Evolutionary conservation across 2,888 invertebrate species (phyloP).

Genomic region (Drosophila maculinotata): DNA sequence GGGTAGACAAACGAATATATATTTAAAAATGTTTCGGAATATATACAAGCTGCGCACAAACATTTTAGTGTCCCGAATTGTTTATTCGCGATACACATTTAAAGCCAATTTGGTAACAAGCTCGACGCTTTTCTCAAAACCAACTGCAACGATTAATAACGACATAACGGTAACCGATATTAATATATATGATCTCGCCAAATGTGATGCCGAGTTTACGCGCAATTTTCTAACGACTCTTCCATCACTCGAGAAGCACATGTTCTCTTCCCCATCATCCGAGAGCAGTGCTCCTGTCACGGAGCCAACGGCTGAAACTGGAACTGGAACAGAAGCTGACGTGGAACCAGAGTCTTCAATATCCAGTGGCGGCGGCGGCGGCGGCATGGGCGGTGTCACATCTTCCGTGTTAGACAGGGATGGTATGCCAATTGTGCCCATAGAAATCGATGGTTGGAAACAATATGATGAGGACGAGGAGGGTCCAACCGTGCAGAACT

Average conservation of each 20-base stretch:
- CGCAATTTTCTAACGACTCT: slow-evolving; percentile 59
- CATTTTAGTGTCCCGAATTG: slow-evolving; percentile 19
- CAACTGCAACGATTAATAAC: neutral
- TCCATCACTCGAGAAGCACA: slow-evolving; percentile 5
- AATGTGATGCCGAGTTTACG: slow-evolving; percentile 50
- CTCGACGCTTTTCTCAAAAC: neutral
- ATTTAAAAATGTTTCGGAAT: slow-evolving; percentile 61
- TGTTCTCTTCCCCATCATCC: neutral
- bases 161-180: slow-evolving; percentile 50
- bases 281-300: neutral
- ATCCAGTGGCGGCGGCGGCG: neutral
- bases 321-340: neutral
- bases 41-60: slow-evolving; percentile 46
- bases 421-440: slow-evolving; percentile 60
- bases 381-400: neutral
- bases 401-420: slow-evolving; percentile 36
- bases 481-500: slow-evolving; percentile 48
- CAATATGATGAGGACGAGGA: slow-evolving; percentile 21
- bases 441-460: slow-evolving; percentile 70
- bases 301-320: neutral
- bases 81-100: slow-evolving; percentile 19
- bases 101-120: slow-evolving; percentile 22
- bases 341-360: neutral
- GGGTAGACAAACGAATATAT: slow-evolving; percentile 1
- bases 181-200: slow-evolving; percentile 53